Base-by-base conservation (phyloP, 2,113 vertebrate species). In the Hiodon tergisus region DNA sequence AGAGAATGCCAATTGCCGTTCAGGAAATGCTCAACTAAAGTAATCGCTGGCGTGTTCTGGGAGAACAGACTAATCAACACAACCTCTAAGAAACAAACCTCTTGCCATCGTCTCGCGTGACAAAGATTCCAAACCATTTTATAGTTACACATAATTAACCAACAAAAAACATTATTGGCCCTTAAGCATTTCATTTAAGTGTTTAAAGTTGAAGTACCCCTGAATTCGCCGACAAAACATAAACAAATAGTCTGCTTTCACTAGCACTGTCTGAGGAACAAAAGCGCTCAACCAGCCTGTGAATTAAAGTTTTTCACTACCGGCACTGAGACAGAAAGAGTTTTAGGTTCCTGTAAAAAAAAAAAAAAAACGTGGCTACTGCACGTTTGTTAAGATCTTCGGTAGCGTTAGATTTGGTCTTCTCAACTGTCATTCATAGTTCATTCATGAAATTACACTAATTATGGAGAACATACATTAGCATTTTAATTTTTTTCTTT, bases 371-470 rank as follows among this genome's bases (percentile, higher is more conserved):
- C 2, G 0, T 31, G 31, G 31, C 31, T 1, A 31, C 31, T 31
- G 31, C 31, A 31, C 31, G 31, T 31, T 1, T 31, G 31, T 31
- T 31, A 31, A 31, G 46, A 60, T 78, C 66, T 79, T 17, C 53
- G 53, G 48, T 62, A 53, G 83, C 59, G 75, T 57, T 59, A 52
- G 46, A 77, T 74, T 78, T 74, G 62, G 78, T 83, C 17, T 82
- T 85, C 77, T 85, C 78, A 51, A 86, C 83, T 82, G 74, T 86
- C 85, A n/a, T n/a, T n/a, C n/a, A n/a, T n/a, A n/a, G n/a, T n/a
- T 10, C 71, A 65, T 58, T 59, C 58, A 67, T 55, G 71, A 81
- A 85, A 85, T 79, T 75, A 82, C 68, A 72, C 46, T 72, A 52
- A 69, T 74, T 81, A 79, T 58, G 74, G 77, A 81, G 57, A 76